These are phyloP conservation scores for Bufo gargarizans DNA, from an alignment of 2,113 vertebrate species.

Conservation along the genomic window DNA sequence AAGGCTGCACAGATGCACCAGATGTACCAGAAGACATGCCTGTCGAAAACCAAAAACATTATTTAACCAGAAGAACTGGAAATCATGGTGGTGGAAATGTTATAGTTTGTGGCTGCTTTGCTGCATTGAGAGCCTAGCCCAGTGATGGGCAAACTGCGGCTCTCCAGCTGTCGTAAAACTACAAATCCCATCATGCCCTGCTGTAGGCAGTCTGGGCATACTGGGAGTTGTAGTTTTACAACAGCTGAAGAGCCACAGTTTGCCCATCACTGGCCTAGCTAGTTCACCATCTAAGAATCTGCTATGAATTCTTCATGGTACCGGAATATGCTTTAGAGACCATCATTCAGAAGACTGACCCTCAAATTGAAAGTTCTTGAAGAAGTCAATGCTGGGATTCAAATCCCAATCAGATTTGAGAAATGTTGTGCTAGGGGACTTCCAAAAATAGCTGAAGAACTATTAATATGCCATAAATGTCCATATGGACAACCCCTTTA, in stretches of 20 bases:
- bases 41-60: neutral
- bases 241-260: too few relatives aligned
- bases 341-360: neutral
- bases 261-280: too few relatives aligned
- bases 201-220: too few relatives aligned
- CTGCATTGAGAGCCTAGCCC: too few relatives aligned
- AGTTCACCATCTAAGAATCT: neutral
- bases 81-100: neutral
- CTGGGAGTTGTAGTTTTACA: too few relatives aligned
- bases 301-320: neutral
- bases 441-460: too few relatives aligned
- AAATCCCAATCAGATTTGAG: neutral
- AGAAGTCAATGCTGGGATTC: neutral
- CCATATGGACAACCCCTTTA: too few relatives aligned
- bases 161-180: too few relatives aligned
- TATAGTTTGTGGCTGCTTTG: neutral
- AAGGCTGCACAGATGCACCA: neutral
- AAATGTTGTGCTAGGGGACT: neutral
- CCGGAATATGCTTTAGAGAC: neutral
- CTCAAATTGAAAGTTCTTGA: neutral
- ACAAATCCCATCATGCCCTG: too few relatives aligned
- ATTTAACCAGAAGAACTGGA: neutral
- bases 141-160: too few relatives aligned
- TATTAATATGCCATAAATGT: too few relatives aligned
- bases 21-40: neutral